Base-by-base conservation (phyloP, 2,113 vertebrate species). In the Podocnemis expansa region DNA sequence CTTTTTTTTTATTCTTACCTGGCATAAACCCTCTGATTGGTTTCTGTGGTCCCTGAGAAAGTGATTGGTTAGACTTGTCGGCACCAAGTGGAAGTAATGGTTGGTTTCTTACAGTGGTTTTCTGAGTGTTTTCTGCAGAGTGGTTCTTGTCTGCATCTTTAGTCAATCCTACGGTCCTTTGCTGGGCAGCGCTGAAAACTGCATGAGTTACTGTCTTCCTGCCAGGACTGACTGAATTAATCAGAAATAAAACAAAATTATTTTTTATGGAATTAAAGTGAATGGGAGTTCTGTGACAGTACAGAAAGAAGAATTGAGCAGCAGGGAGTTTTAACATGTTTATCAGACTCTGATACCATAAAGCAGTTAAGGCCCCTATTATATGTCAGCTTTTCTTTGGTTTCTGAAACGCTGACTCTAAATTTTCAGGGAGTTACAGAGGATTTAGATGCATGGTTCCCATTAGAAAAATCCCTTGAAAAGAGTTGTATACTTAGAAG, bases 131-230 rank as follows among this genome's bases (percentile, higher is more conserved):
- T 90, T 97, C 97, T 89, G 97, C 80, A 91, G 78, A 94, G 83
- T 52, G 79, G 60, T 88, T 60, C 5, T 97, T 93, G 14, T 84
- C 93, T 2, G 75, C 47, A 19, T 97, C 96, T 84, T 97, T 90
- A 6, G 89, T 95, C 34, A 95, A 88, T 14, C 91, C 97, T 5
- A 54, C n/a, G 21, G 82, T 95, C 81, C 78, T 94, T 21, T 97
- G 98, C 73, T 95, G 97, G 45, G 91, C 84, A 38, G 94, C 79
- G 10, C 63, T 84, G 38, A 95, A 93, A 3, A 73, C 97, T 1
- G 95, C 56, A 27, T 99, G 98, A 38, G 97, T 98, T 89, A 98
- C 98, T 0, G 95, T 91, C 97, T 99, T 99, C 60, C 97, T 98
- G 85, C 97, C 98, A 3, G 97, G 92, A 87, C 98, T 98, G 80